Base-by-base conservation (phyloP, 1,140 invertebrate species). In the Calliopsis andreniformis region DNA sequence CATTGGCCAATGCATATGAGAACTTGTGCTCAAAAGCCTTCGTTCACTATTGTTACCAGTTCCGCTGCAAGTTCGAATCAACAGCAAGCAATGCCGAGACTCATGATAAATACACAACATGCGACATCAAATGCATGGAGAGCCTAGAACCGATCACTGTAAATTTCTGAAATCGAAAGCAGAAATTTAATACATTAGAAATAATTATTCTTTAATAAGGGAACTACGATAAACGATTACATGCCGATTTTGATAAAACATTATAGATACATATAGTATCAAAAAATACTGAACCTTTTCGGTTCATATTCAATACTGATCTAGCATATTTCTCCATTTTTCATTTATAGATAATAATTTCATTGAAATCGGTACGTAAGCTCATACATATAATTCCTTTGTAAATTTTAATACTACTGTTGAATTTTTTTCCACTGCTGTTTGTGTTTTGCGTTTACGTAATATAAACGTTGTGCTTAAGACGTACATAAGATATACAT, bases 1-100 rank as follows among this genome's bases (percentile, higher is more conserved):
- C 95, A 96, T 87, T 96, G 95, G 95, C 69, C 92, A 0, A 88
- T 89, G 12, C 95, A 96, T 86, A 94, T 91, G 86, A 79, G 87
- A 30, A 89, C 88, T 0, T 94, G 94, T 76, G 86, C 86, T 7
- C 91, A 92, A 47, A 86, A 89, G 59, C 58, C 84, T 32, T 55
- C 78, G 4, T 79, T 76, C 23, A 73, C 72, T 16, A 76, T 83
- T 2, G 47, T 72, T 47, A 75, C 69, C 12, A 82, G 32, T 56
- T 47, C 82, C 8, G 25, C 76, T 32, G 51, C 69, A 43, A 79
- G 84, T 71, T 55, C 49, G 56, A 59, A 47, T 68, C 75, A 84
- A 39, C 71, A 76, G 53, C 86, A 87, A 79, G 85, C 87, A 59
- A 90, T 90, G 87, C 89, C 88, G 42, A 88, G 84, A 64, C 87